Evolutionary conservation across 2,113 vertebrate species (phyloP).

Genomic region (Sander lucioperca): DNA sequence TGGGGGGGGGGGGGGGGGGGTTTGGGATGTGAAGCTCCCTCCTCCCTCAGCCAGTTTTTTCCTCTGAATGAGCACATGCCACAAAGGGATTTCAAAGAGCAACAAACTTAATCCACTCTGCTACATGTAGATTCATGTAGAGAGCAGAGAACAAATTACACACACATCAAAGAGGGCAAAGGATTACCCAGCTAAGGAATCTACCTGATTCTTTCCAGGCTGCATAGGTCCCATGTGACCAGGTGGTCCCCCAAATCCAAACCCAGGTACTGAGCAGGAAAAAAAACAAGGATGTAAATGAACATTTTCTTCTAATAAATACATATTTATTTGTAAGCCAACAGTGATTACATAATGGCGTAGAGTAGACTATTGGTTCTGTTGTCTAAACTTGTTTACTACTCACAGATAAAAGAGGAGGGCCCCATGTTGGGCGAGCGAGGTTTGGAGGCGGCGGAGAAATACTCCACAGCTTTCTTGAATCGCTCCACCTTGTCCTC

Average conservation of each 20-base stretch:
- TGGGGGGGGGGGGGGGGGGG: neutral
- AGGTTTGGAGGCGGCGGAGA: constrained; percentile 91
- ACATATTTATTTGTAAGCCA: neutral
- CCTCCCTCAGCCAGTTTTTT: neutral
- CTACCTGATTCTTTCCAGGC: constrained; percentile 90
- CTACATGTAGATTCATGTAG: constrained; percentile 24
- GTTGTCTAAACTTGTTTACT: constrained; percentile 4
- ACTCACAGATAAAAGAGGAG: constrained; percentile 90
- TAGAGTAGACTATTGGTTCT: neutral
- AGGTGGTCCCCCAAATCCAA: constrained; percentile 89
- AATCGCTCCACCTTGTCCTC: constrained; percentile 94
- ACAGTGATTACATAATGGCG: neutral
- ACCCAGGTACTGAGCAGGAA: constrained; percentile 84
- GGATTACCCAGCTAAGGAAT: neutral
- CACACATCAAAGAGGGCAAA: neutral
- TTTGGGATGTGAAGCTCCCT: constrained; percentile 12
- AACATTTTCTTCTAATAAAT: neutral
- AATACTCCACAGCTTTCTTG: constrained; percentile 95
- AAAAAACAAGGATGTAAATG: neutral
- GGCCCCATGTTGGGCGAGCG: constrained; percentile 87
- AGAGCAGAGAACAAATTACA: constrained; percentile 19
- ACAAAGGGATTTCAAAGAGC: constrained; percentile 43
- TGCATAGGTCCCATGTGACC: constrained; percentile 87
- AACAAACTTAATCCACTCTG: constrained; percentile 39
- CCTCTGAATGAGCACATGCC: constrained; percentile 40